Evolutionary conservation across 2,888 invertebrate species (phyloP), one percentile per base, ranked within the genome.

Genomic region (Endomychus coccineus): DNA sequence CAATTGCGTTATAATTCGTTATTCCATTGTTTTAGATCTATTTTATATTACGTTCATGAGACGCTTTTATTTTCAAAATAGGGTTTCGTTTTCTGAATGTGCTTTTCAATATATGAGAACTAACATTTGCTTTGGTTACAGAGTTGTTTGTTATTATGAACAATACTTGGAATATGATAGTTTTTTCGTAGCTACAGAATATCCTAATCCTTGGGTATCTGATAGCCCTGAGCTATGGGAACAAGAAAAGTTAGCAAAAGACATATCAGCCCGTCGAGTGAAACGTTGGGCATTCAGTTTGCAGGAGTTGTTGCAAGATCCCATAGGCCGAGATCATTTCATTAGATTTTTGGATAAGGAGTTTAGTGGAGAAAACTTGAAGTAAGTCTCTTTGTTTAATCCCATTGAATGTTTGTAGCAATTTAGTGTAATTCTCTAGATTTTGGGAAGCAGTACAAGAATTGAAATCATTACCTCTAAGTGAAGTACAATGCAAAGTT

Each of bases 191-290:
- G 77, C 85, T 15, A 87, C 92, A 2, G 97, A 97, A 66, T 82
- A 87, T 62, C 83, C 90, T 22, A 98, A 97, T 73, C 97, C 97
- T 0, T 98, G 98, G 98, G 78, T 91, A 53, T 82, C 86, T 16
- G 97, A 98, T 58, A 92, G 83, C 64, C 82, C 86, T 2, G 97
- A 98, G 60, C 81, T 91, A 63, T 98, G 98, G 98, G 96, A 97
- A 55, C 87, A 86, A 63, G 97, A 98, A 66, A 91, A 83, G 67
- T 79, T 83, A 58, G 80, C 84, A 54, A 91, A 89, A 70, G 95
- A 96, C 66, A 81, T 98, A 56, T 88, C 96, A 31, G 76, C 86
- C 9, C 80, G 96, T 16, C 78, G 94, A 40, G 94, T 98, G 0
- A 88, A 94, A 52, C 79, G 94, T 54, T 99, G 98, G 98, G 91